Percentiles rank a stretch among this genome's conserved stretches.
phyloP scores from a whole-genome alignment of 1,140 invertebrate genomes.

The Bilobella aurantiaca region DNA sequence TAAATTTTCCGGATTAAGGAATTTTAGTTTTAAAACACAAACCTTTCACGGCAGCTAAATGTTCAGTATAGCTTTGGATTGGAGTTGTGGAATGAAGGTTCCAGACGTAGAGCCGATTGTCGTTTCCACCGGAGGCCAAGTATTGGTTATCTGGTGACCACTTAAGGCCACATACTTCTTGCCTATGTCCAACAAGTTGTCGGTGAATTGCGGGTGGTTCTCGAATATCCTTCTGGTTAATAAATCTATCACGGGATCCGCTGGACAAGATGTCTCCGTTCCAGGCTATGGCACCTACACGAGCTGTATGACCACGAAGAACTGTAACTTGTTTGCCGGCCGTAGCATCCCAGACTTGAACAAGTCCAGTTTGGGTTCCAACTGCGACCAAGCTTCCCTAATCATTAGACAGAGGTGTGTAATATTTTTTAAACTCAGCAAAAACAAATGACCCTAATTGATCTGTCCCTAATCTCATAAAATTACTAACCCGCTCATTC shows the following conservation, averaged over 20 bases:
- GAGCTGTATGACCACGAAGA: conserved; percentile 81
- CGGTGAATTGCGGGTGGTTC: conserved; percentile 64
- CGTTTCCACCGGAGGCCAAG: conserved; percentile 95
- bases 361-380: conserved; percentile 91
- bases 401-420: conserved; percentile 8
- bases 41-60: conserved; percentile 90
- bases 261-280: conserved; percentile 95
- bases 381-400: conserved; percentile 90
- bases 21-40: conserved; percentile 11
- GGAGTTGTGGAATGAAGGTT: conserved; percentile 78
- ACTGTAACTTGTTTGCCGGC: conserved; percentile 81
- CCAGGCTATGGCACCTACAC: conserved; percentile 92
- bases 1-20: background rate
- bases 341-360: conserved; percentile 94
- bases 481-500: conserved; percentile 83
- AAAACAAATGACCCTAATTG: no score
- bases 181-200: conserved; percentile 78
- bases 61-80: conserved; percentile 93
- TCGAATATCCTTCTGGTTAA: conserved; percentile 87
- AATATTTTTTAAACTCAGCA: no score
- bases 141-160: conserved; percentile 99
- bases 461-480: no score
- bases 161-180: conserved; percentile 97
- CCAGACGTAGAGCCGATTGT: conserved; percentile 98
- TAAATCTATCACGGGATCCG: conserved; percentile 86